Evolutionary conservation across 1,140 invertebrate species (phyloP).

Genomic region (Brachionus rubens): DNA sequence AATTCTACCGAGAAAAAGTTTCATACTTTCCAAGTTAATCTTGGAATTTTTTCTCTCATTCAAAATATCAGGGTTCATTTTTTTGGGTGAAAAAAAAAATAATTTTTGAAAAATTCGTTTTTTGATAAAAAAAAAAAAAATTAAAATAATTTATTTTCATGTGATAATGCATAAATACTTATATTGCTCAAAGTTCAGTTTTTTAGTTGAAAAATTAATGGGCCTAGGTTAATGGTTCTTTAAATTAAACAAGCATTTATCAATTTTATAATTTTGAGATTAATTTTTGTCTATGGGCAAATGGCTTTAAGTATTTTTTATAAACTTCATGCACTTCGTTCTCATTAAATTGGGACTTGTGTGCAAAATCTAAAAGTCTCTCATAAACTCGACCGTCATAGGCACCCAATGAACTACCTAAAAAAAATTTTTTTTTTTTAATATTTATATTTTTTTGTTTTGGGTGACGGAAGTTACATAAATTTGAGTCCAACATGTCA

Average conservation of each 20-base stretch:
- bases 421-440: too few relatives aligned
- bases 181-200: background rate
- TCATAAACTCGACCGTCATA: slow-evolving; percentile 88
- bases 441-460: too few relatives aligned
- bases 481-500: slow-evolving; percentile 31
- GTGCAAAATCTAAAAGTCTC: slow-evolving; percentile 76
- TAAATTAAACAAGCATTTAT: too few relatives aligned
- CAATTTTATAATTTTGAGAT: background rate
- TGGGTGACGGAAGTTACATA: too few relatives aligned
- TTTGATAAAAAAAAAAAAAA: background rate
- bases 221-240: too few relatives aligned
- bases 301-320: slow-evolving; percentile 24
- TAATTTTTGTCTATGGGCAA: background rate
- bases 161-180: background rate
- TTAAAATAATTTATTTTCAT: background rate
- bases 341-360: slow-evolving; percentile 79
- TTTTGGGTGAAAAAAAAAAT: background rate
- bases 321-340: slow-evolving; percentile 59
- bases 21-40: background rate
- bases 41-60: slow-evolving; percentile 36
- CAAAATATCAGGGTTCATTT: slow-evolving; percentile 33
- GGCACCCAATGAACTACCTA: slow-evolving; percentile 73
- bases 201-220: too few relatives aligned
- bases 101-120: background rate
- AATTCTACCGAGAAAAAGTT: slow-evolving; percentile 1